Evolutionary conservation across 2,888 invertebrate genomes (phyloP).

Genomic region (Eupithecia subfuscata): DNA sequence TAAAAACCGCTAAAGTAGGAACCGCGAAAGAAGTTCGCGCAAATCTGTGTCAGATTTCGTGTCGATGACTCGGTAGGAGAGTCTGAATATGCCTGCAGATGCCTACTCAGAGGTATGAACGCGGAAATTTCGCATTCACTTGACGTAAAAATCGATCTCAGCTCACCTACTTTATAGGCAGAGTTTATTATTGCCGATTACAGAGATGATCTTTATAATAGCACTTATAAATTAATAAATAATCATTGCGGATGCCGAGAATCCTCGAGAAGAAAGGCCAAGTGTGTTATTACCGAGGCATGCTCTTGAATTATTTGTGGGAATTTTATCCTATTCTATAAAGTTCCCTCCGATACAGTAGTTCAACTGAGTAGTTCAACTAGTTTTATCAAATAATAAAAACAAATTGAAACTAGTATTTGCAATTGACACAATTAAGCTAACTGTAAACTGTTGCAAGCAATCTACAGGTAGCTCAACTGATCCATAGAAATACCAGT

Average conservation of each 20-base stretch:
- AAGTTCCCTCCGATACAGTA: too few relatives aligned
- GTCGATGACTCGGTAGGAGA: too few relatives aligned
- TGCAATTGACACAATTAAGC: too few relatives aligned
- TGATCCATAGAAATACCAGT: too few relatives aligned
- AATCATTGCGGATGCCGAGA: constrained; percentile 31
- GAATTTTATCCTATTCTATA: not conserved
- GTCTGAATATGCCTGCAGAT: too few relatives aligned
- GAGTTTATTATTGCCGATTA: constrained; percentile 48
- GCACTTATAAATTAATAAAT: constrained; percentile 26
- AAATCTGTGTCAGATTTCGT: too few relatives aligned
- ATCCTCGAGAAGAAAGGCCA: constrained; percentile 29
- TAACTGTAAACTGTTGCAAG: too few relatives aligned
- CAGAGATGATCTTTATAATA: constrained; percentile 41
- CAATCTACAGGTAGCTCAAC: too few relatives aligned
- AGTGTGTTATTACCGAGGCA: constrained; percentile 3
- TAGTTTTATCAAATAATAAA: too few relatives aligned
- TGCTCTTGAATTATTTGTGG: not conserved
- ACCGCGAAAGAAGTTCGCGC: not conserved
- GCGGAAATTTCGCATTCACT: constrained; percentile 47
- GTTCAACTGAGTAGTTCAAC: too few relatives aligned
- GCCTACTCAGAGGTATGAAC: constrained; percentile 32
- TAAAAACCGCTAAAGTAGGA: too few relatives aligned
- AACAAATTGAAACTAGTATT: too few relatives aligned
- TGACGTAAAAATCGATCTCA: constrained; percentile 56
- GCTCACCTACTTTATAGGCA: constrained; percentile 54